These are phyloP conservation scores for Phataginus tetradactyla DNA, from an alignment of 2,797 vertebrate genomes.

Conservation along the genomic window DNA sequence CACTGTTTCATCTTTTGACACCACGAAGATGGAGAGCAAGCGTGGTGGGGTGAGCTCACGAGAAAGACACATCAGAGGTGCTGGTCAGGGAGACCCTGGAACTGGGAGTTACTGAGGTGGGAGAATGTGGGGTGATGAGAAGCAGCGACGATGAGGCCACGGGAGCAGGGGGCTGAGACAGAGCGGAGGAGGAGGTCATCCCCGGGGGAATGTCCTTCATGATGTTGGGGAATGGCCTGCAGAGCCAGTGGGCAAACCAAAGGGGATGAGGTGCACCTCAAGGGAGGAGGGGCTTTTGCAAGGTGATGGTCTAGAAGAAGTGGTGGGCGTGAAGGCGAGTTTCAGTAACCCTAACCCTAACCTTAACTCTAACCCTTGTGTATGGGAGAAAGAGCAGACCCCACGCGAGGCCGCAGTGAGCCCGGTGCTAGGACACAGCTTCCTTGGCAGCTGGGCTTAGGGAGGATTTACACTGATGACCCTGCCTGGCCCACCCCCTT, in stretches of 20 bases:
- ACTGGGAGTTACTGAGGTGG: not conserved
- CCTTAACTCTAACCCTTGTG: too few species aligned
- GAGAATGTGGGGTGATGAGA: not conserved
- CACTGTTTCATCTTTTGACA: not conserved
- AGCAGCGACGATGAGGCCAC: not conserved
- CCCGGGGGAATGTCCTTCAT: not conserved
- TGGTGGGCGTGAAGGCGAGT: not conserved
- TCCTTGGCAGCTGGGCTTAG: accelerated
- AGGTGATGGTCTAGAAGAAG: not conserved
- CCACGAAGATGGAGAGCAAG: not conserved
- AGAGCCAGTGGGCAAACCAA: not conserved
- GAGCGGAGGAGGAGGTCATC: not conserved
- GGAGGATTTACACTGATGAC: not conserved
- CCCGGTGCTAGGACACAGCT: not conserved
- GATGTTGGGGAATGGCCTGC: not conserved
- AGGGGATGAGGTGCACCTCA: not conserved
- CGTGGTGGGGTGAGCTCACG: not conserved
- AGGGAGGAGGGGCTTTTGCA: not conserved
- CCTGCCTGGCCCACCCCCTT: accelerated
- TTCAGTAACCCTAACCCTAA: not conserved
- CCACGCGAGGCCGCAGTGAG: not conserved
- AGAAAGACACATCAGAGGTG: not conserved
- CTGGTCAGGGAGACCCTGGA: not conserved
- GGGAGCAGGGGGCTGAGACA: not conserved
- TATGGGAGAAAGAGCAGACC: not conserved